Base-by-base conservation (phyloP, 2,888 invertebrate genomes). In the Amaurobius ferox region DNA sequence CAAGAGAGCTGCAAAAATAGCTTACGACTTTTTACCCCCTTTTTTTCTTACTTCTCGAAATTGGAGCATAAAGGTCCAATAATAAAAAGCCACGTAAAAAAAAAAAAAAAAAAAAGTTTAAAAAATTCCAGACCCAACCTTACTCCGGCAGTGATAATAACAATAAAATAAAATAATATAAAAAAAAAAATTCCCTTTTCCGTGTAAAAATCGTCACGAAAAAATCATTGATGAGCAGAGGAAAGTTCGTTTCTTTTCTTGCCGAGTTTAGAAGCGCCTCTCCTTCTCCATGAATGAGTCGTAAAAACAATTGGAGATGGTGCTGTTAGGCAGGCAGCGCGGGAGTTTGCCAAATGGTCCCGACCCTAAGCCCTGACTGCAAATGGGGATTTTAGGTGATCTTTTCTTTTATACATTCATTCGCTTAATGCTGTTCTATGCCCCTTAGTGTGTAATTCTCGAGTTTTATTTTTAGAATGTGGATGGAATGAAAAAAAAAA, bases 221-320 rank as follows among this genome's bases (percentile, higher is more conserved):
- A 85, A 83, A 83, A 83, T 77, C 83, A 83, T 83, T 83, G 77
- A 85, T 85, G 83, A 85, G 66, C 44, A 39, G 29, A 29, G 71
- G 71, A 48, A 77, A 85, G 77, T 85, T 85, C 83, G 64, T 85
- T 85, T 85, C 83, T 77, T 77, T 85, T 85, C 81, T 80, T 44
- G 39, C 28, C 35, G 73, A 66, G 32, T 79, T 77, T 85, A 71
- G 32, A 64, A 77, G 70, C 70, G 67, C 64, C 61, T 62, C 62
- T 61, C 35, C 64, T n/a, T n/a, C n/a, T 83, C 62, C 39, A 71
- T 72, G 71, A 61, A 29, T 55, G 66, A 64, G 55, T 85, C 83
- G 67, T 85, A 85, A 85, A 85, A 85, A 85, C 83, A 85, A 85
- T 85, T 85, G 83, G 71, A 39, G 32, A 16, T 35, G 26, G 32